Percentiles rank a stretch among this genome's conserved stretches.
phyloP scores from a whole-genome alignment of 2,888 invertebrate species.

The Ecdyonurus torrentis region DNA sequence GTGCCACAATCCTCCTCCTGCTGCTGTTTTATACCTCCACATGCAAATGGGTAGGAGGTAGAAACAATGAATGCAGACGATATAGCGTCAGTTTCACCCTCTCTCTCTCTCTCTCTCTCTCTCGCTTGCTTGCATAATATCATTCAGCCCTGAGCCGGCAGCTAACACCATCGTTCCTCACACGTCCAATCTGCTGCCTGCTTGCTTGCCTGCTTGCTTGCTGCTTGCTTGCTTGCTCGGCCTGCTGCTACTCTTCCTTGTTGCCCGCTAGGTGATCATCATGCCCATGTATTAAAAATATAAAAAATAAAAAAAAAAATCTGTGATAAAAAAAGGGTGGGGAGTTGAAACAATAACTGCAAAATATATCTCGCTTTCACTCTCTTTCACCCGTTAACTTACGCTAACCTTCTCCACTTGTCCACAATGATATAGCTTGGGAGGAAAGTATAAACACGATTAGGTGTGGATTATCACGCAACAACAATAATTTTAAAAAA shows the following conservation, averaged over 20 bases:
- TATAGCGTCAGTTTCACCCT: background rate
- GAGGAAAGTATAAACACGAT: background rate
- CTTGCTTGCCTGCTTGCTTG: too few relatives aligned
- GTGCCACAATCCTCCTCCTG: background rate
- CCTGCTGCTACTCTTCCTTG: background rate
- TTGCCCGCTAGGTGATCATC: background rate
- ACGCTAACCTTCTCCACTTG: too few relatives aligned
- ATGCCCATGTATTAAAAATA: background rate
- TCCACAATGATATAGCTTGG: background rate
- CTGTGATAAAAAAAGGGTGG: background rate
- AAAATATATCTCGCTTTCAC: background rate
- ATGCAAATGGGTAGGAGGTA: background rate
- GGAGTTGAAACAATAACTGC: background rate
- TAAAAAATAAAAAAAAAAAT: background rate
- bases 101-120: background rate
- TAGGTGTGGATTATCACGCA: background rate
- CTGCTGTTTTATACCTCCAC: background rate
- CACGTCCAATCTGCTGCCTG: background rate
- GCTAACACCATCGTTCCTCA: background rate
- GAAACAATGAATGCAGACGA: background rate
- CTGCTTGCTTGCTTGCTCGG: background rate
- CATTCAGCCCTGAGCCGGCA: background rate
- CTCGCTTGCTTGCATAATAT: background rate
- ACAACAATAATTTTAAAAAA: background rate
- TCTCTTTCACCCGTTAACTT: too few relatives aligned